These are phyloP conservation scores for Trichacis sp. DNA, from an alignment of 2,888 invertebrate species.

Conservation along the genomic window DNA sequence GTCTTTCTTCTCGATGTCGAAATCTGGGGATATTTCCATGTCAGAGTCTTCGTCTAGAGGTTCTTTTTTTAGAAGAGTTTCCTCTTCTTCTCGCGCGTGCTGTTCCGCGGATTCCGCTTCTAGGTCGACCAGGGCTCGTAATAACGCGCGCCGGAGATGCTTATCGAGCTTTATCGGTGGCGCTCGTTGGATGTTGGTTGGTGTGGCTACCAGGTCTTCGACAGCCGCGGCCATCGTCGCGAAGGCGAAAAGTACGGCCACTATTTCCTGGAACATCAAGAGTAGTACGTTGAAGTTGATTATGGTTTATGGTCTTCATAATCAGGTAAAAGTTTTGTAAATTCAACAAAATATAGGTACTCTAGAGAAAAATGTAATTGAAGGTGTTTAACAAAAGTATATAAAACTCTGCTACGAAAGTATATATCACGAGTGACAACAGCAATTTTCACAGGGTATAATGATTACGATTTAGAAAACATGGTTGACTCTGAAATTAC, in stretches of 20 bases:
- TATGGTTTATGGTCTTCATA: too few species aligned
- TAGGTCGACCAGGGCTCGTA: constrained; percentile 82
- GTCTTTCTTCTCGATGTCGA: constrained; percentile 49
- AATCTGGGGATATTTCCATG: constrained; percentile 66
- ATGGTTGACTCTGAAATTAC: too few species aligned
- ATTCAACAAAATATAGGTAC: too few species aligned
- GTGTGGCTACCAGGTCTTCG: constrained; percentile 43
- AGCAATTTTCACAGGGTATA: too few species aligned
- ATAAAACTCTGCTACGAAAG: too few species aligned
- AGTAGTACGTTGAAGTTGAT: too few species aligned
- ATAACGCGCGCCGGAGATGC: constrained; percentile 79
- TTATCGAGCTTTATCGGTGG: constrained; percentile 78
- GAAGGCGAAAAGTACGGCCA: constrained; percentile 35
- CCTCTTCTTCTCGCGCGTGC: constrained; percentile 38
- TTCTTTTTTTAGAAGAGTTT: constrained; percentile 36
- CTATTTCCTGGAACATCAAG: constrained; percentile 42
- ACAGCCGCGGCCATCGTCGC: constrained; percentile 29
- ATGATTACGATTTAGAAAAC: too few species aligned
- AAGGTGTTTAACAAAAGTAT: too few species aligned
- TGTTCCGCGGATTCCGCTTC: constrained; percentile 75
- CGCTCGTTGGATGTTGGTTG: constrained; percentile 57
- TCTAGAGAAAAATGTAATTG: too few species aligned
- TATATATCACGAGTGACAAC: too few species aligned
- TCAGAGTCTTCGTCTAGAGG: constrained; percentile 59
- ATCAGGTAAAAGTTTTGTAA: too few species aligned